phyloP scores from a whole-genome alignment of 2,113 vertebrate genomes.

The Vimba vimba region DNA sequence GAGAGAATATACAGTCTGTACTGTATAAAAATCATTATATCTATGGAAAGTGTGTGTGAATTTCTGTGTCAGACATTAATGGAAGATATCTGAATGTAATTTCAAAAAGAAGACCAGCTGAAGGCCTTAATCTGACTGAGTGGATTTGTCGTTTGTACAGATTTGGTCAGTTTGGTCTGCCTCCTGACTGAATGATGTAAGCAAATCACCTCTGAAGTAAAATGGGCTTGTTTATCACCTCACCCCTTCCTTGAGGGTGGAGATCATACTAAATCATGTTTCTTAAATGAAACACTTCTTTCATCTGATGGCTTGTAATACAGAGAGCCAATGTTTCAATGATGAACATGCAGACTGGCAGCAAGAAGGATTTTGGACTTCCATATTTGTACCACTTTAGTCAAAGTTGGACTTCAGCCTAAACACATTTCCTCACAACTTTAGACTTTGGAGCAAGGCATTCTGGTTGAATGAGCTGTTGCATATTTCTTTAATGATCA shows the following conservation, averaged over 20 bases:
- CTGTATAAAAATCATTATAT: too few relatives aligned
- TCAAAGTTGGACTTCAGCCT: constrained; percentile 39
- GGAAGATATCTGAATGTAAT: constrained; percentile 35
- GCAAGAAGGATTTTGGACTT: constrained; percentile 45
- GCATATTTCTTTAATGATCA: constrained; percentile 33
- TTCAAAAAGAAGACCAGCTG: constrained; percentile 18
- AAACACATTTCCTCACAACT: constrained; percentile 22
- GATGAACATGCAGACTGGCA: constrained; percentile 45
- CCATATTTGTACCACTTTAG: constrained; percentile 43
- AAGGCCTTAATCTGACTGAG: constrained; percentile 26
- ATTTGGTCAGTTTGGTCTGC: constrained; percentile 23
- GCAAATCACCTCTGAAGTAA: constrained; percentile 65
- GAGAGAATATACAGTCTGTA: too few relatives aligned
- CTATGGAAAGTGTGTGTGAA: too few relatives aligned
- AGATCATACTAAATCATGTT: constrained; percentile 52
- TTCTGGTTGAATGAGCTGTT: not conserved
- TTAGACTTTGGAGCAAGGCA: constrained; percentile 13
- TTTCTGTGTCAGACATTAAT: constrained; percentile 25
- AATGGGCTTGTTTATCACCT: constrained; percentile 74
- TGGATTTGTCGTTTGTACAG: constrained; percentile 18
- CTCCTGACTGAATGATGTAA: constrained; percentile 39
- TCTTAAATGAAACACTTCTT: constrained; percentile 52
- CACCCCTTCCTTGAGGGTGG: constrained; percentile 46
- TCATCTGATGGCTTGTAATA: constrained; percentile 46
- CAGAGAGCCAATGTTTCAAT: constrained; percentile 42